A percentile compares a stretch with the other conserved stretches of the same genome.
Evolutionary conservation across 2,113 vertebrate species (phyloP).

Genomic region (Proteles cristata): DNA sequence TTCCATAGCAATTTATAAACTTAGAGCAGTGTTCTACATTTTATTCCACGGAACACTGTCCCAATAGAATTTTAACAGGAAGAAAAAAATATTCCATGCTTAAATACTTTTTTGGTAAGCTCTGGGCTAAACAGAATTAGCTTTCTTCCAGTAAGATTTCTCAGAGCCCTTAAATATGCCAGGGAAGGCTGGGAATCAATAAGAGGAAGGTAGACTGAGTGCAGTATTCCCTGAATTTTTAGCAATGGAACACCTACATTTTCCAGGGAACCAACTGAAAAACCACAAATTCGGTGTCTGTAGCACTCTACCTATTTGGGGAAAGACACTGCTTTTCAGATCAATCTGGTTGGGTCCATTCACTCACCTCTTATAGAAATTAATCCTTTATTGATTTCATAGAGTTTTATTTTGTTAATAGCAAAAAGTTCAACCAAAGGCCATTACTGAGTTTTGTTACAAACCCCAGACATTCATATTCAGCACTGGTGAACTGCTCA

Average conservation of each 20-base stretch:
- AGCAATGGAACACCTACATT: not conserved
- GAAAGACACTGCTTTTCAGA: not conserved
- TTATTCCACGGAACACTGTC: constrained; percentile 15
- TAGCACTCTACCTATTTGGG: not conserved
- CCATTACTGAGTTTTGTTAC: constrained; percentile 66
- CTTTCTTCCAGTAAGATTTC: not conserved
- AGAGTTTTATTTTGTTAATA: constrained; percentile 11
- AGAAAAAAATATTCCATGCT: not conserved
- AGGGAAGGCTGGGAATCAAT: not conserved
- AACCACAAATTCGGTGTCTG: not conserved
- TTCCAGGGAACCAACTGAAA: not conserved
- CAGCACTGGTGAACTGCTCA: constrained; percentile 2
- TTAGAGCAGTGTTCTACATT: not conserved
- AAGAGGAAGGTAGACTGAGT: not conserved
- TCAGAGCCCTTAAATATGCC: not conserved
- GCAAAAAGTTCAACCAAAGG: constrained; percentile 75
- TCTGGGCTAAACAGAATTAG: not conserved
- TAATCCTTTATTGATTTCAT: constrained; percentile 1
- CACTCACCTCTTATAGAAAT: constrained; percentile 33
- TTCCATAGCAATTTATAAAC: constrained; percentile 38
- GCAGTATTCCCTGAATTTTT: not conserved
- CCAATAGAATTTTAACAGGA: constrained; percentile 2
- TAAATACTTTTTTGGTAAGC: not conserved
- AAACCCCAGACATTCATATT: constrained; percentile 57
- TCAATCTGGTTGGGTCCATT: not conserved